Evolutionary conservation across 2,888 invertebrate species (phyloP), one percentile per base, ranked within the genome.

Genomic region (Eurytoma californica): DNA sequence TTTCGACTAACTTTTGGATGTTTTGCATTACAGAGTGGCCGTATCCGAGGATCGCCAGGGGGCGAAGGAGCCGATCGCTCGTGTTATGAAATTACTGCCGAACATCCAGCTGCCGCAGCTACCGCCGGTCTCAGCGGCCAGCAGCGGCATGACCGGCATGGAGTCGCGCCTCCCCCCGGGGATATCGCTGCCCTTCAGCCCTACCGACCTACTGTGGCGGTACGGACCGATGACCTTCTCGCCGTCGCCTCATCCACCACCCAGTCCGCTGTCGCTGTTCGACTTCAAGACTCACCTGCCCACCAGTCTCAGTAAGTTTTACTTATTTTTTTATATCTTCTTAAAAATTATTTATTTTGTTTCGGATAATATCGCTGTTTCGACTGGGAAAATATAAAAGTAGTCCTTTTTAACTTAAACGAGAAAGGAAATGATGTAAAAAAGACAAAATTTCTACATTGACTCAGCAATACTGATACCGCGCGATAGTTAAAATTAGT

Each of bases 201-300:
- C 95, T 39, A 93, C 94, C 85, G 97, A 97, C 89, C 91, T 97
- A 77, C 91, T 97, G 75, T 97, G 97, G 97, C 94, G 97, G 88
- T 97, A 97, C 90, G 88, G 88, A 4, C 96, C 96, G 69, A 94
- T 95, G 80, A 95, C 95, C 89, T 94, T 95, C 80, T 93, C 93
- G 66, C 93, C 92, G 80, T 93, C 93, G 66, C 93, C 92, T 80
- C 92, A 92, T 24, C 93, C 93, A 30, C 92, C 91, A 83, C 92
- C 91, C 61, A 94, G 94, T 39, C 92, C 92, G 24, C 94, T 94
- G 82, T 95, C 96, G 13, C 92, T 95, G 82, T 93, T 95, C 80
- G 97, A 97, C 88, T 94, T 97, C 87, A 97, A 97, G 91, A 95
- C 95, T 72, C 97, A 97, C 89, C 91, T 97, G 85, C 97, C 97